Conservation (phyloP, 2,113 vertebrate genomes). For the Seriola dumerili region DNA sequence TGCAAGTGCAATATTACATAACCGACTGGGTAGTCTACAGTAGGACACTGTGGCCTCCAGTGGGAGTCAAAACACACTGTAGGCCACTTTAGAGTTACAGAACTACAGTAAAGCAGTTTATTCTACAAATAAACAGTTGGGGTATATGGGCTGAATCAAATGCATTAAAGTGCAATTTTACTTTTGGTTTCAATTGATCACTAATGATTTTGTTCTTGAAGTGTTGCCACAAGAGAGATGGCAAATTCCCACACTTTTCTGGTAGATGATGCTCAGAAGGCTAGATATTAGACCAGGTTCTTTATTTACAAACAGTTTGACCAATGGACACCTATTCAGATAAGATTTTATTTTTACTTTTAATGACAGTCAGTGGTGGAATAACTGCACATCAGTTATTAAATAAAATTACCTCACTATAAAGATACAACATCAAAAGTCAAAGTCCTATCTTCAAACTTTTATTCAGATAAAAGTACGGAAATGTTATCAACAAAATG, state of each 20-base stretch:
- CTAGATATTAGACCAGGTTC: neutral
- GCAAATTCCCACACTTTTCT: neutral
- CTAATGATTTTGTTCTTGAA: neutral
- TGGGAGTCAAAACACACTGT: slow-evolving; percentile 43
- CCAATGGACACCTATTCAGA: no score
- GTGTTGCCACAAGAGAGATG: neutral
- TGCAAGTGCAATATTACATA: slow-evolving; percentile 76
- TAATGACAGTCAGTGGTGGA: neutral
- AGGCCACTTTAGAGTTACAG: slow-evolving; percentile 26
- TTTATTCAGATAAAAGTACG: neutral
- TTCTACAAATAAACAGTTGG: neutral
- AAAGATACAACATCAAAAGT: neutral
- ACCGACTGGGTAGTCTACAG: slow-evolving; percentile 43
- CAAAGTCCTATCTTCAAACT: no score
- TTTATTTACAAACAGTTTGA: neutral
- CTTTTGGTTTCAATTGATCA: neutral
- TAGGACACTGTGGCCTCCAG: slow-evolving; percentile 68
- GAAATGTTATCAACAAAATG: neutral
- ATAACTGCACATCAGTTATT: neutral
- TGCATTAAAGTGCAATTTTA: neutral
- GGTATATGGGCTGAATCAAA: neutral
- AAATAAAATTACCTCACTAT: neutral
- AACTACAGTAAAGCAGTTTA: neutral
- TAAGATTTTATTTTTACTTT: no score
- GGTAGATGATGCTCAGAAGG: neutral